Evolutionary conservation across 2,888 invertebrate species (phyloP).

Genomic region (Noctua janthina): DNA sequence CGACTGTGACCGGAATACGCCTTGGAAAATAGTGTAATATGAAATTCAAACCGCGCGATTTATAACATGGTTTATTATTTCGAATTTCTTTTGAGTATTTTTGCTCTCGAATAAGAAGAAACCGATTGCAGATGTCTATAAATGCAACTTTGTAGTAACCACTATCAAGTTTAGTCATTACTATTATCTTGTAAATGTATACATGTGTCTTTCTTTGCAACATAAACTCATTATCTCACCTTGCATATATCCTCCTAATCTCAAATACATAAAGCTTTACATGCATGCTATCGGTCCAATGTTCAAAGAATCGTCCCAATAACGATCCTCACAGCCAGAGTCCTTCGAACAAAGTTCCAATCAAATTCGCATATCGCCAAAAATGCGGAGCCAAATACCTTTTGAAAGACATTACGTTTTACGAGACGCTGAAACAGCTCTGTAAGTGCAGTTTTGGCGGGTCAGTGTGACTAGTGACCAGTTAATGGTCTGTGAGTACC

Average conservation of each 20-base stretch:
- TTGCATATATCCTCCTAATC: slow-evolving; percentile 19
- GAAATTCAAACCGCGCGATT: slow-evolving; percentile 49
- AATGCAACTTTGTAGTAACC: not conserved
- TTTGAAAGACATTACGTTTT: slow-evolving; percentile 72
- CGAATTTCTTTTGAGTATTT: slow-evolving; percentile 2
- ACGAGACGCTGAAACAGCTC: slow-evolving; percentile 76
- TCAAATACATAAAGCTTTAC: slow-evolving; percentile 30
- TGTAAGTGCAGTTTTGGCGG: slow-evolving; percentile 73
- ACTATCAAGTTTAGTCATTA: not conserved
- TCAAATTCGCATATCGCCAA: slow-evolving; percentile 68
- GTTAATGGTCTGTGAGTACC: slow-evolving; percentile 76
- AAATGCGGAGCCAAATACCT: slow-evolving; percentile 68
- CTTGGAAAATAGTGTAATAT: slow-evolving; percentile 54
- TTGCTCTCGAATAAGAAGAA: slow-evolving; percentile 5
- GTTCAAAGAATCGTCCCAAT: slow-evolving; percentile 37
- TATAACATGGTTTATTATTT: slow-evolving; percentile 40
- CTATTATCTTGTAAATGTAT: not conserved
- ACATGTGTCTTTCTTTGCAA: not conserved
- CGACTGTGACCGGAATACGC: slow-evolving; percentile 68
- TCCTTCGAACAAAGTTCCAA: slow-evolving; percentile 57
- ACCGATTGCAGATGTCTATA: not conserved
- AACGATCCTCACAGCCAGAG: slow-evolving; percentile 39
- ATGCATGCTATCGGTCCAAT: slow-evolving; percentile 21
- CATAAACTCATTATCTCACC: not conserved
- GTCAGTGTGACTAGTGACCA: slow-evolving; percentile 75